Base-by-base conservation (phyloP, 2,888 invertebrate species). In the Meandrusa payeni region DNA sequence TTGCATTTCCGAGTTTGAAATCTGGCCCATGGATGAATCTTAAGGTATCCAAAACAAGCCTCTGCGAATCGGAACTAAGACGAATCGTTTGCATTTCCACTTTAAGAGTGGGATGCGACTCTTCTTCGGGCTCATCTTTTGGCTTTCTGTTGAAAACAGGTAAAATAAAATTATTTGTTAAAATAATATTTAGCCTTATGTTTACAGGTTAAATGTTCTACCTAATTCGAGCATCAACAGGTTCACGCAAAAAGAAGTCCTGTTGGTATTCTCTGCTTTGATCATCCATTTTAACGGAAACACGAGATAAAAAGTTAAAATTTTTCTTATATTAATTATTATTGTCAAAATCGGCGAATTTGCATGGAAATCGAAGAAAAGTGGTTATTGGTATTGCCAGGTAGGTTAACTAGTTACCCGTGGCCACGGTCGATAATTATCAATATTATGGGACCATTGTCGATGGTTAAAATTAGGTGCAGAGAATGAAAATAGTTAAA, bases 11-110 rank as follows among this genome's bases (percentile, higher is more conserved):
- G 43, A 91, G 72, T 59, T 89, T 88, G 59, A 90, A 91, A 47
- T 90, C 93, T 46, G 91, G 86, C n/a, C 95, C 95, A 76, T 94
- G 93, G 50, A 95, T 92, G 53, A 90, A 90, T 49, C 91, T 91
- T 36, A 95, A 72, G 1, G 94, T 94, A 50, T 94, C 93, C 76
- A 94, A 89, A 23, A 95, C 90, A 57, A 91, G 85, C 63, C 92
- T 92, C 64, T 94, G 93, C 1, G 93, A 91, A 55, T 92, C 91
- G 15, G 93, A 89, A 33, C 89, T 90, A 11, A 95, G 75, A 3
- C 91, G 89, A 29, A 95, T 75, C 3, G 92, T 92, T 61, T 94
- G 94, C 77, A 95, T 82, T 77, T 95, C 94, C 48, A 94, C 93
- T 71, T 93, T 94, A 1, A 93, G 88, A 3, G 85, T 73, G 17